Conservation (phyloP, 2,113 vertebrate species). For the Sclerurus mexicanus region DNA sequence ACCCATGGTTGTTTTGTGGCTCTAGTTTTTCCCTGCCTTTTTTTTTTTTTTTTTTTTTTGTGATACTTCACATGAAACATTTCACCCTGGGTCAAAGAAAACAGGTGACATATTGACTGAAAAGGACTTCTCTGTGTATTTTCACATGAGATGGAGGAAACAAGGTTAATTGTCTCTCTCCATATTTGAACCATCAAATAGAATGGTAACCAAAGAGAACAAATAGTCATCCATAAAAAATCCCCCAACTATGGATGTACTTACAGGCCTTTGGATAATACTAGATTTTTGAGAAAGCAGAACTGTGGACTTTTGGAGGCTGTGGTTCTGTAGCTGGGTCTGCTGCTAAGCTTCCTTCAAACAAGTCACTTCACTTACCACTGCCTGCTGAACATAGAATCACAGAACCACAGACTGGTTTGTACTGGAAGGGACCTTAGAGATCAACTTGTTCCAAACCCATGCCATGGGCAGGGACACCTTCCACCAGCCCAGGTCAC, state of each 20-base stretch:
- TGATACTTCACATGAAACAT: neutral
- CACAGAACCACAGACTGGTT: no score
- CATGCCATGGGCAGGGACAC: no score
- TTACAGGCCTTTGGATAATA: neutral
- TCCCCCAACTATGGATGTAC: neutral
- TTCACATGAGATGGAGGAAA: neutral
- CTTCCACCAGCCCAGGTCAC: no score
- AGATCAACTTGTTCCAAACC: no score
- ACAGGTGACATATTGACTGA: neutral
- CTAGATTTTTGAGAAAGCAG: neutral
- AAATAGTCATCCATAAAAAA: neutral
- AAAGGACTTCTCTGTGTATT: neutral
- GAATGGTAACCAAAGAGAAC: neutral
- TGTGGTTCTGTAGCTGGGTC: neutral
- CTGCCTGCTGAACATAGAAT: neutral
- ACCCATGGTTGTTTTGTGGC: neutral
- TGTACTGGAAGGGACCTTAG: no score
- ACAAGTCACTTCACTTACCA: neutral
- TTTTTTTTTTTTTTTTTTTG: neutral
- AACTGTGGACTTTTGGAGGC: neutral
- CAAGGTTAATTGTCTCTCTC: neutral
- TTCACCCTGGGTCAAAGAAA: neutral
- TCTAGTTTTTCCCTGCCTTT: neutral
- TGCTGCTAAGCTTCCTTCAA: neutral
- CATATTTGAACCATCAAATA: neutral